These are phyloP conservation scores for Lophius piscatorius DNA, from an alignment of 2,113 vertebrate species.

Conservation along the genomic window DNA sequence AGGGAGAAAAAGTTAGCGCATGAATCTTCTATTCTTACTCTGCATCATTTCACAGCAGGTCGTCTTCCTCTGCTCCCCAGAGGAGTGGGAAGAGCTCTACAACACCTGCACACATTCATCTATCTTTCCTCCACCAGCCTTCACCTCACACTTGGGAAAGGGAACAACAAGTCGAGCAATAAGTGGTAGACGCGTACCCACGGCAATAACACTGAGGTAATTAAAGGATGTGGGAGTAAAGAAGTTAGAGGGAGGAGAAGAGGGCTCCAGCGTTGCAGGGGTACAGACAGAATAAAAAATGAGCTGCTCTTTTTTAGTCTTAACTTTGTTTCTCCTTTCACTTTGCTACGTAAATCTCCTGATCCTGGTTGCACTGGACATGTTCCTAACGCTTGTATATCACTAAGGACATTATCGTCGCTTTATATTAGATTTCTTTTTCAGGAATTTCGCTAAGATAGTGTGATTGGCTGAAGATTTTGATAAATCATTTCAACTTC, in stretches of 20 bases:
- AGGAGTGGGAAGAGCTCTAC: too few species aligned
- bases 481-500: too few species aligned
- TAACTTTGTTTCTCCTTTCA: constrained; percentile 15
- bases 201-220: constrained; percentile 64
- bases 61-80: too few species aligned
- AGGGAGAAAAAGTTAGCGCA: constrained; percentile 6
- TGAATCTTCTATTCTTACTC: constrained; percentile 35
- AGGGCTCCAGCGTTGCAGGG: constrained; percentile 7
- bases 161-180: constrained; percentile 71
- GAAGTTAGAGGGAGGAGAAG: constrained; percentile 39
- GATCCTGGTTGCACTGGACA: too few species aligned
- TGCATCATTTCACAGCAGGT: constrained; percentile 30
- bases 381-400: too few species aligned
- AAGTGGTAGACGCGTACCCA: constrained; percentile 52
- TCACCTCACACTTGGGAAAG: constrained; percentile 16
- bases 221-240: constrained; percentile 48
- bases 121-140: neutral
- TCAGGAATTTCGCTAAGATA: too few species aligned
- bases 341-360: neutral
- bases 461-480: too few species aligned
- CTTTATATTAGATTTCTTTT: too few species aligned
- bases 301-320: constrained; percentile 20
- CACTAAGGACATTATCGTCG: too few species aligned
- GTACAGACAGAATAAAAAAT: constrained; percentile 50
- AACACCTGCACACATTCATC: constrained; percentile 38